phyloP scores from a whole-genome alignment of 2,888 invertebrate genomes.

The Holacanthella duospinosa region DNA sequence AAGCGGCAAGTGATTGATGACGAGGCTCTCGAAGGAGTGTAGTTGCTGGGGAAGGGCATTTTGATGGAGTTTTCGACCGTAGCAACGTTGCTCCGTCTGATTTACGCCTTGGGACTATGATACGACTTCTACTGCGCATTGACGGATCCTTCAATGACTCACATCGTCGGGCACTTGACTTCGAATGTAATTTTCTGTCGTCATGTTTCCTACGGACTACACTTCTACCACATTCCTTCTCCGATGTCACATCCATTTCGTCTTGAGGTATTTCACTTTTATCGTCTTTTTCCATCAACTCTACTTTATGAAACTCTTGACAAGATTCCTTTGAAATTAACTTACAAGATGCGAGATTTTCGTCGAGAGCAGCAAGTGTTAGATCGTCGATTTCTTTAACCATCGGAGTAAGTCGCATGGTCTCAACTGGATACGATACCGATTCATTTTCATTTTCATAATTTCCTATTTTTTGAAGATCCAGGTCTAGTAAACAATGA shows the following conservation, averaged over 20 bases:
- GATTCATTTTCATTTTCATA: too few species aligned
- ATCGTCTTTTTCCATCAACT: background rate
- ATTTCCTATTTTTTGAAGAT: too few species aligned
- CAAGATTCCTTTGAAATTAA: background rate
- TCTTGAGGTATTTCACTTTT: background rate
- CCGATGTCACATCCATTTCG: background rate
- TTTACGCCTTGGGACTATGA: slow-evolving; percentile 21
- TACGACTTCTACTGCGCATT: background rate
- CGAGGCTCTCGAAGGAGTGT: slow-evolving; percentile 16
- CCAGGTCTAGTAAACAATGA: too few species aligned
- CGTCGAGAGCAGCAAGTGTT: slow-evolving; percentile 15
- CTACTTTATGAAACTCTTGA: background rate
- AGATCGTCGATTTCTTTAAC: slow-evolving; percentile 30
- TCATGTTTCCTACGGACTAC: too few species aligned
- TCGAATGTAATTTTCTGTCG: too few species aligned
- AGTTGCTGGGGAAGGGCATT: too few species aligned
- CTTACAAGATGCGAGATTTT: background rate
- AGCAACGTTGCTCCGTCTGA: background rate
- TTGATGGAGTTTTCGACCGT: background rate
- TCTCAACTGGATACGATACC: slow-evolving; percentile 3
- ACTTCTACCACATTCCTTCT: background rate
- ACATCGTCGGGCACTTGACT: background rate
- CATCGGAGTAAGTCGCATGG: slow-evolving; percentile 24
- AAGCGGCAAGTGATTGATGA: slow-evolving; percentile 5
- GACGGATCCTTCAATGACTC: background rate